Evolutionary conservation across 2,797 vertebrate species (phyloP).

Genomic region (Rachycentron canadum): DNA sequence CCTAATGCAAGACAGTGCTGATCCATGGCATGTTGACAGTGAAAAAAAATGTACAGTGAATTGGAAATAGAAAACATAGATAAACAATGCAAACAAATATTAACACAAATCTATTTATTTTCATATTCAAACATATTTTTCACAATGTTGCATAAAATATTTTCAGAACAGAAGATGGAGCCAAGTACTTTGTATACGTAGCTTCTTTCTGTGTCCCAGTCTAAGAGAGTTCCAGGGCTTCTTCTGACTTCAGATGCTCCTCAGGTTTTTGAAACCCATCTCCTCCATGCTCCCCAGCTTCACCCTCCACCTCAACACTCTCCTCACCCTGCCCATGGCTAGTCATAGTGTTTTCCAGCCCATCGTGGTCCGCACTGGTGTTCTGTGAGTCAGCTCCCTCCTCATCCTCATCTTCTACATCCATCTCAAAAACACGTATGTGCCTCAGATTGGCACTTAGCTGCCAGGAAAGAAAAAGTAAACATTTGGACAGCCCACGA

Average conservation of each 20-base stretch:
- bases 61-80: not conserved
- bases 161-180: constrained; percentile 8
- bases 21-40: not conserved
- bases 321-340: constrained; percentile 69
- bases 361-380: constrained; percentile 85
- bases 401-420: constrained; percentile 96
- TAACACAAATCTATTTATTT: constrained; percentile 49
- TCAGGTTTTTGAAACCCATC: constrained; percentile 53
- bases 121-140: constrained; percentile 15
- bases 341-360: constrained; percentile 79
- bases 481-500: not conserved
- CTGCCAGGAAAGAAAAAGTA: constrained; percentile 72
- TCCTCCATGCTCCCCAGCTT: constrained; percentile 25
- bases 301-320: constrained; percentile 42
- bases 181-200: not conserved
- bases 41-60: not conserved
- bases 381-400: constrained; percentile 89
- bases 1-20: not conserved
- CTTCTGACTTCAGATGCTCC: constrained; percentile 74
- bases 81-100: constrained; percentile 9
- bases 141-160: not conserved
- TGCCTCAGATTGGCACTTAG: constrained; percentile 96
- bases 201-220: constrained; percentile 6
- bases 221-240: constrained; percentile 65
- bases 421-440: constrained; percentile 97